Evolutionary conservation across 2,113 vertebrate species (phyloP).

Genomic region (Alexandromys fortis): DNA sequence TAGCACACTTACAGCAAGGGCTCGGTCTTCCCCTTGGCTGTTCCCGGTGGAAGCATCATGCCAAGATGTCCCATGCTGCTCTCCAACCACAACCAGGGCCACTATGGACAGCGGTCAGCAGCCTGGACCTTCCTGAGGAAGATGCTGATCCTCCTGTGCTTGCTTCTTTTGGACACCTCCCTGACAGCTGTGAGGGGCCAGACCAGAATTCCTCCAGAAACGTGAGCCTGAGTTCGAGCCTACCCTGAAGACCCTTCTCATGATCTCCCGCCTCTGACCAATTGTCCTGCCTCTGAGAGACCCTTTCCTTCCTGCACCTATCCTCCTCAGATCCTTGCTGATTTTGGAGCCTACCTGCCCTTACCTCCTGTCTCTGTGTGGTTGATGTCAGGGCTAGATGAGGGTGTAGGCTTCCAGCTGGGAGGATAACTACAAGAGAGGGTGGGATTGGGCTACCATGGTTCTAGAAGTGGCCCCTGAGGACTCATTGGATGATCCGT

Average conservation of each 20-base stretch:
- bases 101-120: rapidly evolving
- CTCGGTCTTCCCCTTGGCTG: background rate
- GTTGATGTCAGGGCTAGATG: background rate
- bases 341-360: background rate
- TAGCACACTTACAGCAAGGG: background rate
- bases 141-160: conserved; percentile 52
- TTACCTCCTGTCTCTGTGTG: background rate
- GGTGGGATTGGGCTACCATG: background rate
- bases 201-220: conserved; percentile 92
- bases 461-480: background rate
- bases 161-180: conserved; percentile 79
- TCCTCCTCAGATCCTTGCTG: background rate
- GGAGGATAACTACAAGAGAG: background rate
- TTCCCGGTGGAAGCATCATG: background rate
- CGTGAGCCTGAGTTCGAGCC: conserved; percentile 86
- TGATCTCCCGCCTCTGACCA: no score
- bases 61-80: rapidly evolving
- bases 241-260: background rate
- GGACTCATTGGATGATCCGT: background rate
- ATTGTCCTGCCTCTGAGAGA: background rate
- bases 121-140: background rate
- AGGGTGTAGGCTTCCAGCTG: background rate
- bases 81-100: background rate
- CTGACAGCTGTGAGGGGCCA: conserved; percentile 84
- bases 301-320: background rate